Evolutionary conservation across 2,797 vertebrate species (phyloP).

Genomic region (Aplochiton taeniatus): DNA sequence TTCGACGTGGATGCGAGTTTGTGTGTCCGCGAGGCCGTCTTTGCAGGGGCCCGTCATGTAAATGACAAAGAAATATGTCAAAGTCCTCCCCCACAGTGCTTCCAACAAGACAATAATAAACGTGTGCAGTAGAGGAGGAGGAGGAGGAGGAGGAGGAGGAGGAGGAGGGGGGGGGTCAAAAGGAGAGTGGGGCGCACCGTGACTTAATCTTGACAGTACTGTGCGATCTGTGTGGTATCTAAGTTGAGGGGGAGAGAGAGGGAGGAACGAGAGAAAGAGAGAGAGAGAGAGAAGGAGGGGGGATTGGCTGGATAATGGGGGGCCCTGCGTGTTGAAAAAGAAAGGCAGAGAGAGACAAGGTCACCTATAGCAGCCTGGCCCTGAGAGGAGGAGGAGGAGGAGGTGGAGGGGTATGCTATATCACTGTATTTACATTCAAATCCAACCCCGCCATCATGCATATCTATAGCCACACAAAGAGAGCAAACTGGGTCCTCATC

Average conservation of each 20-base stretch:
- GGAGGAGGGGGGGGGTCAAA: conserved; percentile 53
- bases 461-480: neutral
- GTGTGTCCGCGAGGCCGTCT: neutral
- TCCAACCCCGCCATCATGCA: neutral
- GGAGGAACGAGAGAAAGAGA: conserved; percentile 42
- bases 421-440: conserved; percentile 58
- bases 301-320: conserved; percentile 69
- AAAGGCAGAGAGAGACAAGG: conserved; percentile 76
- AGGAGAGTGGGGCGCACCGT: conserved; percentile 47
- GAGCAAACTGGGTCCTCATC: conserved; percentile 4
- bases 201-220: conserved; percentile 79
- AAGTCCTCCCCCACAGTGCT: neutral
- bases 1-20: conserved; percentile 9
- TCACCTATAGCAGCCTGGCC: conserved; percentile 77
- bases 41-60: neutral
- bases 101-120: conserved; percentile 17
- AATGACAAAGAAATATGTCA: neutral
- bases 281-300: conserved; percentile 23
- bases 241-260: conserved; percentile 49
- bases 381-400: conserved; percentile 57
- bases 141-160: conserved; percentile 38
- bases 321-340: conserved; percentile 67
- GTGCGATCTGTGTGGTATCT: conserved; percentile 79
- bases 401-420: conserved; percentile 34
- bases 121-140: conserved; percentile 24